phyloP scores from a whole-genome alignment of 92 coral and sea anemone species.

The Actinernus sp. region DNA sequence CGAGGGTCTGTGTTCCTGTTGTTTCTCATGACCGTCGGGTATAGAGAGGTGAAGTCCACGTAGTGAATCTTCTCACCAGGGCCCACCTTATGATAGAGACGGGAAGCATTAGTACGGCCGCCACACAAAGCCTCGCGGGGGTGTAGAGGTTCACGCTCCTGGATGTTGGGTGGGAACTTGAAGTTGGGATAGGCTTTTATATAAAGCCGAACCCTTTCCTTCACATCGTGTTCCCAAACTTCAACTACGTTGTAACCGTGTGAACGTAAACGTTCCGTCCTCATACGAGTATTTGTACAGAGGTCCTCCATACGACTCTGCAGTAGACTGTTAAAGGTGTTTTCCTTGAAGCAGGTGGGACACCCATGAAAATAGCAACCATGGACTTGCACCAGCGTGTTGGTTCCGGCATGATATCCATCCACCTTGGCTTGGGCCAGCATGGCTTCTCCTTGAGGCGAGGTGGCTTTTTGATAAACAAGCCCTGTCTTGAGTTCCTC shows the following conservation, averaged over 20 bases:
- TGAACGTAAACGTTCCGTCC: neutral
- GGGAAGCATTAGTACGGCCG: slow-evolving; percentile 27
- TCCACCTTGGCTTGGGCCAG: slow-evolving; percentile 11
- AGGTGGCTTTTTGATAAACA: neutral
- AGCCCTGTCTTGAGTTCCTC: neutral
- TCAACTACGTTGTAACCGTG: neutral
- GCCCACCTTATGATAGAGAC: slow-evolving; percentile 5
- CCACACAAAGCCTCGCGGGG: slow-evolving; percentile 59
- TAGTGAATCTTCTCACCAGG: slow-evolving; percentile 35
- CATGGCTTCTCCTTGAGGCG: neutral
- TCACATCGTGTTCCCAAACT: slow-evolving; percentile 1
- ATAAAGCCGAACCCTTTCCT: no score
- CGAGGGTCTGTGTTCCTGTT: no score
- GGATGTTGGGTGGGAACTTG: no score
- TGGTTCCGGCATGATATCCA: slow-evolving; percentile 6
- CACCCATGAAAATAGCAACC: slow-evolving; percentile 24
- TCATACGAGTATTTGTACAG: neutral
- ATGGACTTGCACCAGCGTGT: slow-evolving; percentile 9
- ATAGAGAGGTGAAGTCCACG: slow-evolving; percentile 37
- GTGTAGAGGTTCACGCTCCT: slow-evolving; percentile 22
- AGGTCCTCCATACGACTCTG: neutral
- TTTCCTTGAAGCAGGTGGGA: neutral
- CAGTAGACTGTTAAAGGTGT: neutral
- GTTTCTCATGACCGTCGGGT: slow-evolving; percentile 29
- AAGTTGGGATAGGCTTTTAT: no score